These are phyloP conservation scores for Prosopocoilus inquinatus DNA, from an alignment of 2,888 invertebrate genomes.

Conservation along the genomic window DNA sequence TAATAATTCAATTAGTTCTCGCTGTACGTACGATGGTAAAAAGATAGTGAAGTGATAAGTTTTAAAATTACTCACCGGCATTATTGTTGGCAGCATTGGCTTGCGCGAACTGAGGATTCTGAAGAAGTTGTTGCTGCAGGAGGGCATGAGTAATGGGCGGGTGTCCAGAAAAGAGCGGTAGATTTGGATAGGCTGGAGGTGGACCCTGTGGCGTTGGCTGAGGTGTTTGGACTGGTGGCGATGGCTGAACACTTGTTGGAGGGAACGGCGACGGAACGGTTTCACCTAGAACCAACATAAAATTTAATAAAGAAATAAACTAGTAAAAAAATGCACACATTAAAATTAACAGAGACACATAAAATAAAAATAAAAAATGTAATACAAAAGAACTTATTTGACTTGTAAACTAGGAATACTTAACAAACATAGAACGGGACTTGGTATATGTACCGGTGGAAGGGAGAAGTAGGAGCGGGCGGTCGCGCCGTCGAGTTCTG, in stretches of 20 bases:
- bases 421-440: too few relatives aligned
- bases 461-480: too few relatives aligned
- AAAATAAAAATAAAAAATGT: too few relatives aligned
- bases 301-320: too few relatives aligned
- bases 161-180: constrained; percentile 47
- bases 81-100: constrained; percentile 46
- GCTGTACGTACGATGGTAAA: too few relatives aligned
- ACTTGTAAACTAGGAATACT: too few relatives aligned
- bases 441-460: too few relatives aligned
- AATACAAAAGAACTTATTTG: not conserved
- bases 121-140: constrained; percentile 59
- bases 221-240: constrained; percentile 20
- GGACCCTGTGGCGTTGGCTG: constrained; percentile 48
- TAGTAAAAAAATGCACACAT: too few relatives aligned
- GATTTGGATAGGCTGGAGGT: constrained; percentile 45
- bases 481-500: too few relatives aligned
- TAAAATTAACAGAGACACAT: too few relatives aligned
- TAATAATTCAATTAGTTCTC: too few relatives aligned
- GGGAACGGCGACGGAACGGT: constrained; percentile 48
- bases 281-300: constrained; percentile 50
- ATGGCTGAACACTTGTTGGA: constrained; percentile 40
- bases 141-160: constrained; percentile 39
- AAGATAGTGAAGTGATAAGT: too few relatives aligned
- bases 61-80: constrained; percentile 53
- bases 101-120: constrained; percentile 51